Evolutionary conservation across 1,140 invertebrate genomes (phyloP), one percentile per base, ranked within the genome.

Genomic region (Drosophila subobscura): DNA sequence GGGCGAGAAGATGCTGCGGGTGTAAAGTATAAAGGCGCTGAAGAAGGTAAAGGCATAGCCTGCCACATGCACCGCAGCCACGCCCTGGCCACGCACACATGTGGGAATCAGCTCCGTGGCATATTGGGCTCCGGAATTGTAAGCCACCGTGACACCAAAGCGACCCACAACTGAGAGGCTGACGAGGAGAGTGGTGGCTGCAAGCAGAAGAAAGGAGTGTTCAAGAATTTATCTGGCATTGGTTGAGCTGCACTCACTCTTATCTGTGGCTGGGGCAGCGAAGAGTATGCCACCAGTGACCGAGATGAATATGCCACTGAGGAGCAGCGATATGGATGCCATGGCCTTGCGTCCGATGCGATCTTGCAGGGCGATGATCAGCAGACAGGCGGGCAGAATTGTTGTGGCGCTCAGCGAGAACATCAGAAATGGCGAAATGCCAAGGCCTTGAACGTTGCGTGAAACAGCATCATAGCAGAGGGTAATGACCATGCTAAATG

Each of bases 71-170:
- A 93, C 91, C 2, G 91, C 91, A 0, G 92, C 92, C 27, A 94
- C 92, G 25, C 93, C 93, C 79, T 93, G 93, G 0, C 92, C 93
- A n/a, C 95, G 91, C 2, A 95, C 93, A 37, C 93, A 93, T 0
- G 95, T 95, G 2, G 95, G 95, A 42, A 94, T 93, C n/a, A 94
- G 80, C 71, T 95, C 94, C 1, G 94, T 93, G 37, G 94, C 93
- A 74, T 95, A 95, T 57, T 94, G 93, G 23, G 95, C 88, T 67
- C 93, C 88, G 3, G 94, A 93, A 72, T 94, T 93, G 86, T 95
- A 95, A 14, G 94, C 93, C 6, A 94, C 93, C n/a, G 94, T 94
- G 22, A 95, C 93, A 23, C 93, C 93, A 61, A 95, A 93, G 57
- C 94, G 92, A 6, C 94, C 94, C 47, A 94, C 77, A 5, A 94